These are phyloP conservation scores for Fratercula arctica DNA, from an alignment of 2,797 vertebrate species.

Conservation along the genomic window DNA sequence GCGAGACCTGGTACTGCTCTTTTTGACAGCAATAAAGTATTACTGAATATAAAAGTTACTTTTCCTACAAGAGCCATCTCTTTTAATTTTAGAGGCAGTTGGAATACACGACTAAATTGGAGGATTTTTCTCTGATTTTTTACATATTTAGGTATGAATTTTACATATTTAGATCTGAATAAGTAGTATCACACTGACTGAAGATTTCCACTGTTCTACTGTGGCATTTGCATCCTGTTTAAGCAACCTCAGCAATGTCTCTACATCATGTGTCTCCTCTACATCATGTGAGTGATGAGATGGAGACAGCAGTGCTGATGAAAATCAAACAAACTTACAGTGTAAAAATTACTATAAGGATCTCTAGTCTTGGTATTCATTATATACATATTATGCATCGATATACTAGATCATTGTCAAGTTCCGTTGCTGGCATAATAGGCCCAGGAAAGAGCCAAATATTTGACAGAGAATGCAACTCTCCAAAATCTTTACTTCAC, in stretches of 20 bases:
- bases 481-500: neutral
- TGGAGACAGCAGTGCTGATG: neutral
- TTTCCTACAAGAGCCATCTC: neutral
- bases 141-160: neutral
- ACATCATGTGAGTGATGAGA: neutral
- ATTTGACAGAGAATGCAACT: neutral
- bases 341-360: neutral
- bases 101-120: neutral
- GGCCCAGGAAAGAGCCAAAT: neutral
- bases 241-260: neutral
- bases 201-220: neutral
- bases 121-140: neutral
- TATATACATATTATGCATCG: neutral
- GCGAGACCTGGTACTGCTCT: neutral
- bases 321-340: constrained; percentile 20
- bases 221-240: neutral
- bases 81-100: neutral
- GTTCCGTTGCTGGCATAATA: neutral
- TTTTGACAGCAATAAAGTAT: neutral
- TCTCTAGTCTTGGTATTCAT: neutral
- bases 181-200: neutral
- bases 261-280: neutral
- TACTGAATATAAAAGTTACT: neutral
- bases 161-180: neutral
- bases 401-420: neutral